phyloP scores from a whole-genome alignment of 2,113 vertebrate genomes.

The Chlorodrepanis virens region DNA sequence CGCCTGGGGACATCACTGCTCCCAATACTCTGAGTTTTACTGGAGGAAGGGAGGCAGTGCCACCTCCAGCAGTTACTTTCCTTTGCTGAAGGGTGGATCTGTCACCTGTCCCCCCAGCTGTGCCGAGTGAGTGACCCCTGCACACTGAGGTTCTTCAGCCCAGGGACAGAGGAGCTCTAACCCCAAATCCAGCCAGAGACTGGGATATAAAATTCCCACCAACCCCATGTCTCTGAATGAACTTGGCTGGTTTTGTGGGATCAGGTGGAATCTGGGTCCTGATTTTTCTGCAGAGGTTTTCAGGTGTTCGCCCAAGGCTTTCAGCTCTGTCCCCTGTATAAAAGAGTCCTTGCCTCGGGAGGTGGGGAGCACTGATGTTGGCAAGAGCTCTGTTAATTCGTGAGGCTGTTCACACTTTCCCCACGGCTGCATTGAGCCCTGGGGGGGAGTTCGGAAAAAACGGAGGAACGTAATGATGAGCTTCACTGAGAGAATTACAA shows the following conservation, averaged over 20 bases:
- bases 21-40: background rate
- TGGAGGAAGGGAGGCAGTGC: background rate
- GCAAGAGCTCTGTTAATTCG: background rate
- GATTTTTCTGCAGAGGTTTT: background rate
- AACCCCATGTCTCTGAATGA: accelerated
- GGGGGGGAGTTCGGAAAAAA: background rate
- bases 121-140: accelerated
- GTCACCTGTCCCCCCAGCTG: background rate
- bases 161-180: background rate
- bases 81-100: background rate
- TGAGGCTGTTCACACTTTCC: background rate
- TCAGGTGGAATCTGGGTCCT: accelerated
- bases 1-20: background rate
- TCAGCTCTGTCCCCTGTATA: background rate
- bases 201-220: background rate
- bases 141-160: background rate
- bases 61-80: background rate
- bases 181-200: background rate
- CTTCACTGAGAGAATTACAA: conserved; percentile 3
- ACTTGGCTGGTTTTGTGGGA: background rate
- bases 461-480: background rate
- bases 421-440: background rate
- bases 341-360: background rate
- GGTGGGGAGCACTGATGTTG: background rate
- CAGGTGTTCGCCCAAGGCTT: background rate